Percentiles rank a stretch among this genome's conserved stretches.
phyloP scores from a whole-genome alignment of 2,888 invertebrate species.

The Eledona agricola region DNA sequence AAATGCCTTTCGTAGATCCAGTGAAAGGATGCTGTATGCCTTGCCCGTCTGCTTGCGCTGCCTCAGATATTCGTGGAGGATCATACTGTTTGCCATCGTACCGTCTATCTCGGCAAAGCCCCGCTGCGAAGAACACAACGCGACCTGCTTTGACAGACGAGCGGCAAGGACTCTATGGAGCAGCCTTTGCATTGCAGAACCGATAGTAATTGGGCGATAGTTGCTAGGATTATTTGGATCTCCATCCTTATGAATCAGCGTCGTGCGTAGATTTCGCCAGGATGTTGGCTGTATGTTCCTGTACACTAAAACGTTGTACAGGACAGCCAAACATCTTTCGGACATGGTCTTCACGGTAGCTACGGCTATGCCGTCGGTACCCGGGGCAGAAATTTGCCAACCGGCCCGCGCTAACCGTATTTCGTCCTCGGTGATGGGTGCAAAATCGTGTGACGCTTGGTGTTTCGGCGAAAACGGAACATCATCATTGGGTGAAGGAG shows the following conservation, averaged over 20 bases:
- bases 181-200: slow-evolving; percentile 43
- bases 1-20: slow-evolving; percentile 44
- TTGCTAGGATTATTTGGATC: slow-evolving; percentile 39
- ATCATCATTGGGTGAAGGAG: slow-evolving; percentile 11
- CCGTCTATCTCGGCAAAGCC: slow-evolving; percentile 56
- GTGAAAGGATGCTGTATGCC: slow-evolving; percentile 27
- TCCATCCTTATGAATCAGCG: slow-evolving; percentile 39
- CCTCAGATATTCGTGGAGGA: slow-evolving; percentile 42
- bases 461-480: not conserved
- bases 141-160: slow-evolving; percentile 16
- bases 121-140: slow-evolving; percentile 43
- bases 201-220: slow-evolving; percentile 51
- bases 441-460: not conserved
- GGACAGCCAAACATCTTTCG: slow-evolving; percentile 6
- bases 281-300: slow-evolving; percentile 25
- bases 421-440: slow-evolving; percentile 10
- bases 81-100: slow-evolving; percentile 52
- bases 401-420: slow-evolving; percentile 1
- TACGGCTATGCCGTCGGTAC: slow-evolving; percentile 3
- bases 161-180: slow-evolving; percentile 44
- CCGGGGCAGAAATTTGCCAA: slow-evolving; percentile 7
- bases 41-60: slow-evolving; percentile 6
- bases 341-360: not conserved
- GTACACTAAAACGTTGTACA: slow-evolving; percentile 36
- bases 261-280: slow-evolving; percentile 34